Conservation (phyloP, 1,140 invertebrate genomes). For the Tetramorium alpestre region DNA sequence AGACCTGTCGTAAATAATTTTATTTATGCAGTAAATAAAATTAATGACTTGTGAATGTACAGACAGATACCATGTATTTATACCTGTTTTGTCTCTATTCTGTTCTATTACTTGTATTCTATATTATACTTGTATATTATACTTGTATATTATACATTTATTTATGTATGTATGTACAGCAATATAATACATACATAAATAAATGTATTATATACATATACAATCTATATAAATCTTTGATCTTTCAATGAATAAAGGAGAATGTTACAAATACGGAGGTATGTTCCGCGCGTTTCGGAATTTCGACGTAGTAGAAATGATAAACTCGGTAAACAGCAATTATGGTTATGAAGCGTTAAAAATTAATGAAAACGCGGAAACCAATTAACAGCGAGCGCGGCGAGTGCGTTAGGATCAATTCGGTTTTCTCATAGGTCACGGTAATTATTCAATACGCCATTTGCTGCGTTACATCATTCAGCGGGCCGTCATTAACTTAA, state of each 20-base stretch:
- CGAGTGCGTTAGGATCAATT: slow-evolving; percentile 55
- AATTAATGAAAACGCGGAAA: slow-evolving; percentile 52
- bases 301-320: slow-evolving; percentile 30
- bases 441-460: slow-evolving; percentile 60
- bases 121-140: too few relatives aligned
- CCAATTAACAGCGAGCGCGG: slow-evolving; percentile 49
- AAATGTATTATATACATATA: neutral
- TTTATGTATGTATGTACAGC: too few relatives aligned
- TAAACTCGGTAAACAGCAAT: slow-evolving; percentile 58
- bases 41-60: neutral
- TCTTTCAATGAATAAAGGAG: neutral
- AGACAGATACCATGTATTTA: neutral
- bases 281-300: neutral
- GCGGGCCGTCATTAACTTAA: slow-evolving; percentile 52
- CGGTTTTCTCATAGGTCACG: slow-evolving; percentile 55
- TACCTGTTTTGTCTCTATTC: too few relatives aligned
- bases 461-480: slow-evolving; percentile 57
- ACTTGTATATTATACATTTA: too few relatives aligned
- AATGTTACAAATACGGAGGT: neutral
- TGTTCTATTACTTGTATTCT: too few relatives aligned
- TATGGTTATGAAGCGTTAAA: slow-evolving; percentile 59
- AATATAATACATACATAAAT: neutral
- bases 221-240: neutral
- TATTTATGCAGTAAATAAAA: neutral
- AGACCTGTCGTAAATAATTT: neutral